phyloP scores from a whole-genome alignment of 1,140 invertebrate species.

The Scaptomyza pallida region DNA sequence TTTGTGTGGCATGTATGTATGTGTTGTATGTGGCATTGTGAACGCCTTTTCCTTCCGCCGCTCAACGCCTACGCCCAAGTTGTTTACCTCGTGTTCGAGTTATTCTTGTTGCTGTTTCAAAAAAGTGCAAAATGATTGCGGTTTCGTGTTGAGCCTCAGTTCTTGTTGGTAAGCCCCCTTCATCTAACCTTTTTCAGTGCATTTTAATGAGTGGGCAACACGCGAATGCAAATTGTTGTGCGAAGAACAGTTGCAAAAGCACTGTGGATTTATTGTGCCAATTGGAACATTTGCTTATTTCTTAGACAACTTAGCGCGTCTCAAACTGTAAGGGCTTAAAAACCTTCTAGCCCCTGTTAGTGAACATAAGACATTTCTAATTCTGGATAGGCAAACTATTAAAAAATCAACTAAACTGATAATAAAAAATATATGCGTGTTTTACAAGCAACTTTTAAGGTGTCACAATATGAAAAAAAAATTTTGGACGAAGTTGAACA shows the following conservation, averaged over 20 bases:
- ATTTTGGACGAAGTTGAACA: too few relatives aligned
- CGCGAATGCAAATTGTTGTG: conserved; percentile 52
- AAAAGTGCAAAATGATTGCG: conserved; percentile 82
- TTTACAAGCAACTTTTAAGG: too few relatives aligned
- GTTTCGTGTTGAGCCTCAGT: conserved; percentile 59
- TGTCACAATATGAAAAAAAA: too few relatives aligned
- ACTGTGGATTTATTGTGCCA: background rate
- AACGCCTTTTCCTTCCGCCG: conserved; percentile 78
- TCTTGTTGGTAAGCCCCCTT: background rate
- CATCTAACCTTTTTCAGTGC: background rate
- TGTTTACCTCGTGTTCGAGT: conserved; percentile 10
- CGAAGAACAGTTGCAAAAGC: conserved; percentile 22
- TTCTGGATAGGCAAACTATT: too few relatives aligned
- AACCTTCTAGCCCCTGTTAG: too few relatives aligned
- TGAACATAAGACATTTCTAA: too few relatives aligned
- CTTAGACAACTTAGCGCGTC: background rate
- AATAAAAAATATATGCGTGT: too few relatives aligned
- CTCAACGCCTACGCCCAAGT: conserved; percentile 52
- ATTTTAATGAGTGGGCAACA: conserved; percentile 59
- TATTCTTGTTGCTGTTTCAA: conserved; percentile 28
- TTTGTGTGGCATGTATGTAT: background rate
- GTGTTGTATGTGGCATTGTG: conserved; percentile 31
- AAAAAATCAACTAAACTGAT: too few relatives aligned
- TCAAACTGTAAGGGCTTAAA: background rate
- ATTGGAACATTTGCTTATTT: background rate